phyloP scores from a whole-genome alignment of 1,140 invertebrate genomes.

The Zophobas atratus region DNA sequence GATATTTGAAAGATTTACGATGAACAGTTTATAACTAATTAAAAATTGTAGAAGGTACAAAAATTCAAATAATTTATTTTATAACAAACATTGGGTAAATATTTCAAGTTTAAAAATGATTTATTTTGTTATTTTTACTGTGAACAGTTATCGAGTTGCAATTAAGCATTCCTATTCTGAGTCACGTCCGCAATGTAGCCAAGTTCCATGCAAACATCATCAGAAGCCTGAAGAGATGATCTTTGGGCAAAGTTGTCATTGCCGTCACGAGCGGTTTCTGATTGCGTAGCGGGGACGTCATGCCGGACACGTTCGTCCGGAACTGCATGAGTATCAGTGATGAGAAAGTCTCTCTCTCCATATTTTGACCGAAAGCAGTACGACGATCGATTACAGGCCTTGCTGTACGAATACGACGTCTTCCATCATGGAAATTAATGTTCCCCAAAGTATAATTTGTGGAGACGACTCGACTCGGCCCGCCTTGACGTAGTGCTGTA shows the following conservation, averaged over 20 bases:
- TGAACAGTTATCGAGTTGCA: neutral
- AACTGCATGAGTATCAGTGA: conserved; percentile 33
- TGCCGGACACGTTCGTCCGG: conserved; percentile 53
- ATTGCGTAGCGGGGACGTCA: conserved; percentile 56
- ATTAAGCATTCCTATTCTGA: neutral
- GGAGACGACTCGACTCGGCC: conserved; percentile 62
- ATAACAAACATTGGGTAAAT: no score
- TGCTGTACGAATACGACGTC: conserved; percentile 50
- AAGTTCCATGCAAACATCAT: conserved; percentile 30
- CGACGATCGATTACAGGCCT: conserved; percentile 37
- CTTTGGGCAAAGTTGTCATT: conserved; percentile 51
- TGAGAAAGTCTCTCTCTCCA: conserved; percentile 25
- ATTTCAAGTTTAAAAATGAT: no score
- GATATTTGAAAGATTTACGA: no score
- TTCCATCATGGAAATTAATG: conserved; percentile 70
- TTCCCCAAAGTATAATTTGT: conserved; percentile 70
- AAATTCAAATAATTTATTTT: no score
- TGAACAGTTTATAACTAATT: no score
- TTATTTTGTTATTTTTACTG: no score
- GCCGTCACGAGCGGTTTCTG: conserved; percentile 57
- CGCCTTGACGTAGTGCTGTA: conserved; percentile 61
- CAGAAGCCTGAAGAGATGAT: conserved; percentile 26
- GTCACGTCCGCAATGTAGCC: conserved; percentile 5
- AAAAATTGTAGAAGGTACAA: no score
- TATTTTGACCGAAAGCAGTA: conserved; percentile 16